These are phyloP conservation scores for Zaprionus africanus DNA, from an alignment of 1,140 invertebrate species.

Conservation along the genomic window DNA sequence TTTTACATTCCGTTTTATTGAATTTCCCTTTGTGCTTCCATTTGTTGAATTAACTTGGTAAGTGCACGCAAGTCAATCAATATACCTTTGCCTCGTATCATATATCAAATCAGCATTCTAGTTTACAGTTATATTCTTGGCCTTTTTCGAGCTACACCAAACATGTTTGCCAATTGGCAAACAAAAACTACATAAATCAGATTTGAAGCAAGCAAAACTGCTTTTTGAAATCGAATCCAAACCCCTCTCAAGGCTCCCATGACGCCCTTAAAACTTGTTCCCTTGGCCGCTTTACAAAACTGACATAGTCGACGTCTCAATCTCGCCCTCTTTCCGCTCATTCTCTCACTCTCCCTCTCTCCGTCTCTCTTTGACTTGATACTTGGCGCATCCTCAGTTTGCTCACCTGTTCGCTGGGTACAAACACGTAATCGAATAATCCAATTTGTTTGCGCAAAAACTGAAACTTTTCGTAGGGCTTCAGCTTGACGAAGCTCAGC, in stretches of 20 bases:
- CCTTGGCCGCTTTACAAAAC: constrained; percentile 69
- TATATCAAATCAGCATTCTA: constrained; percentile 20
- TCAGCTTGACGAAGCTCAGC: constrained; percentile 36
- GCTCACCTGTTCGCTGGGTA: constrained; percentile 49
- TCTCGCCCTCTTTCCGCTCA: constrained; percentile 13
- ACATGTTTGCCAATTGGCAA: constrained; percentile 68
- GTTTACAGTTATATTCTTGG: constrained; percentile 7
- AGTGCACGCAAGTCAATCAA: neutral
- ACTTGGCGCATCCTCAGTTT: constrained; percentile 8
- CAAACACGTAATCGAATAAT: constrained; percentile 83
- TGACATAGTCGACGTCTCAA: constrained; percentile 36
- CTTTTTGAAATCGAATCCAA: constrained; percentile 37
- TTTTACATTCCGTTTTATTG: no score
- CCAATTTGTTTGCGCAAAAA: constrained; percentile 81
- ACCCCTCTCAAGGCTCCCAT: constrained; percentile 24
- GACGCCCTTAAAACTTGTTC: constrained; percentile 69
- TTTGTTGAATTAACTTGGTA: neutral
- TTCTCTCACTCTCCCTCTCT: constrained; percentile 21
- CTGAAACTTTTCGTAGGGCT: constrained; percentile 78
- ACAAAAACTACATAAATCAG: constrained; percentile 63
- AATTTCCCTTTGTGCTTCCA: neutral
- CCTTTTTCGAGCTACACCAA: constrained; percentile 27
- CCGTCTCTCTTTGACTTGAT: neutral
- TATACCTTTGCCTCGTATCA: neutral
- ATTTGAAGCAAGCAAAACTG: constrained; percentile 32